A percentile compares a stretch with the other conserved stretches of the same genome.
These are phyloP conservation scores for Apeltes quadracus DNA, from an alignment of 2,113 vertebrate species.

Conservation along the genomic window DNA sequence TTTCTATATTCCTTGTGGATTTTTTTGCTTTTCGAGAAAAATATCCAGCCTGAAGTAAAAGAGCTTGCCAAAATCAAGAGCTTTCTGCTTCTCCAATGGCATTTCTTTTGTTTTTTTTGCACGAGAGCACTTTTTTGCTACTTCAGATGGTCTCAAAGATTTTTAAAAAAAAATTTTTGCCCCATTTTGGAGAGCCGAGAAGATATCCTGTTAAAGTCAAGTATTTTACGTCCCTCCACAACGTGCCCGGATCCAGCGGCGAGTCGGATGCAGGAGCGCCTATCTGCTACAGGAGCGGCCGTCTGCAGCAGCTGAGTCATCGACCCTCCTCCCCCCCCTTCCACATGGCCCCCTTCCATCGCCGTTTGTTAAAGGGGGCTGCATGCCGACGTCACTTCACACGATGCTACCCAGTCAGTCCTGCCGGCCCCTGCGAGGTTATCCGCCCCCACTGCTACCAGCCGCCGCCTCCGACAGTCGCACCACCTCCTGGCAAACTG, in stretches of 20 bases:
- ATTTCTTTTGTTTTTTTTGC: slow-evolving; percentile 11
- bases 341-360: no score
- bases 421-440: slow-evolving; percentile 25
- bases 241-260: slow-evolving; percentile 39
- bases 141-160: slow-evolving; percentile 43
- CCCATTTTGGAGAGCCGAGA: slow-evolving; percentile 49
- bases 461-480: slow-evolving; percentile 48
- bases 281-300: slow-evolving; percentile 32
- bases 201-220: slow-evolving; percentile 51
- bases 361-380: slow-evolving; percentile 39
- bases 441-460: slow-evolving; percentile 29
- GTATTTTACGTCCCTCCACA: slow-evolving; percentile 20
- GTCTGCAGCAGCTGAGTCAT: slow-evolving; percentile 36
- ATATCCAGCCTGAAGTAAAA: slow-evolving; percentile 51
- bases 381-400: slow-evolving; percentile 46
- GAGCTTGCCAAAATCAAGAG: slow-evolving; percentile 53
- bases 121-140: slow-evolving; percentile 29
- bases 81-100: slow-evolving; percentile 44
- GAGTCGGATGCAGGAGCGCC: slow-evolving; percentile 33
- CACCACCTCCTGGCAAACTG: slow-evolving; percentile 58
- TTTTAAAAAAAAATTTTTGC: slow-evolving; percentile 30
- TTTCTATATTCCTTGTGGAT: slow-evolving; percentile 64
- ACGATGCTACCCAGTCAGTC: slow-evolving; percentile 32
- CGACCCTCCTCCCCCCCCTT: slow-evolving; percentile 16
- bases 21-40: slow-evolving; percentile 56